A percentile compares a stretch with the other conserved stretches of the same genome.
Conservation (phyloP, 2,797 vertebrate genomes). For the Arvicola amphibius region DNA sequence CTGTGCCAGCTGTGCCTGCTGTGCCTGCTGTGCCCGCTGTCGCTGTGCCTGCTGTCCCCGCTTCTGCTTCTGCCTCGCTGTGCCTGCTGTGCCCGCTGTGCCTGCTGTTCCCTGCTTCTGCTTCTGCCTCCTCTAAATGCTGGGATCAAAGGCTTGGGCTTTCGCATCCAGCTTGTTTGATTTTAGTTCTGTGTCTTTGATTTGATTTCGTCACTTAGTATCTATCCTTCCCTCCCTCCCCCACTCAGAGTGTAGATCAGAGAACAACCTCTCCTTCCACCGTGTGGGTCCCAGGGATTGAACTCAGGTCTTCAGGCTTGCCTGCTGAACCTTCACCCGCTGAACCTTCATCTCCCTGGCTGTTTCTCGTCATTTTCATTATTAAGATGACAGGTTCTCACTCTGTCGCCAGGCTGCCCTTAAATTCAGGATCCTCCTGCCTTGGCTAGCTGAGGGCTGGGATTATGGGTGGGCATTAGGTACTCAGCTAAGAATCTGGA, state of each 20-base stretch:
- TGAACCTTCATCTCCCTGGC: too few relatives aligned
- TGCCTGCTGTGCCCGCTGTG: too few relatives aligned
- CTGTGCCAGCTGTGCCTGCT: too few relatives aligned
- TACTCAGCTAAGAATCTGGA: not conserved
- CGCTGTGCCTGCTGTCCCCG: too few relatives aligned
- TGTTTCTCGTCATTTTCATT: not conserved
- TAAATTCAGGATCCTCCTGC: not conserved
- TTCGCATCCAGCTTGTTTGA: not conserved
- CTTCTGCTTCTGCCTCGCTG: not conserved
- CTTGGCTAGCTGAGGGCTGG: not conserved
- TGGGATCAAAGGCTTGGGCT: not conserved
- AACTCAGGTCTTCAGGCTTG: not conserved
- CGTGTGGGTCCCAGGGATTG: not conserved
- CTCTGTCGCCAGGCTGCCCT: not conserved
- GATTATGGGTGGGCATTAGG: not conserved
- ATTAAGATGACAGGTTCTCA: not conserved
- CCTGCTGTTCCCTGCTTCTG: too few relatives aligned
- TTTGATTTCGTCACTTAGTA: not conserved
- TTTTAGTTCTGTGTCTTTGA: not conserved
- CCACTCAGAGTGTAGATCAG: too few relatives aligned
- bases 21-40: too few relatives aligned
- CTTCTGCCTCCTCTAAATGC: not conserved
- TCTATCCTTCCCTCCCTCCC: not conserved
- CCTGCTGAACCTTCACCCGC: too few relatives aligned
- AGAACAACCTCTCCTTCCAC: too few relatives aligned